Base-by-base conservation (phyloP, 2,113 vertebrate species). In the Aspiorhynchus laticeps region DNA sequence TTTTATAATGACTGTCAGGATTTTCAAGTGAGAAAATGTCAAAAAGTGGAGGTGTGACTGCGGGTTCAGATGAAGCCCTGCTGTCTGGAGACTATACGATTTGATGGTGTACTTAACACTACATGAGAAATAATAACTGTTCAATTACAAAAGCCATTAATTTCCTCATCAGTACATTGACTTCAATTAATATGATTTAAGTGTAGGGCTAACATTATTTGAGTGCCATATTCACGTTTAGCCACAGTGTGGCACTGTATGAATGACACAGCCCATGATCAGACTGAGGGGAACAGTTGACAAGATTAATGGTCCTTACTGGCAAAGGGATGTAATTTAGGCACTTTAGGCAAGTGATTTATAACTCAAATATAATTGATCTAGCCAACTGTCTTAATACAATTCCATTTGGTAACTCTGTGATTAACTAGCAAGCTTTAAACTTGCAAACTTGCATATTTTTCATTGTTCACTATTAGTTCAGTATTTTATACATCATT, bases 71-170 rank as follows among this genome's bases (percentile, higher is more conserved):
- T 43, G 59, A 36, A 82, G 63, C 48, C 36, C 71, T 74, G 21
- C 71, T 74, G 38, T 48, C 19, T 48, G 80, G 24, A 38, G 84
- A 88, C 80, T 76, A 87, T 91, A 91, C 87, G 89, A 87, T 90
- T 7, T 61, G 3, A 17, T 80, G 15, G 59, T 19, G 38, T 43
- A 33, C n/a, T 78, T 78, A 79, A 21, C 24, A 75, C 28, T 36
- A 67, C 85, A 87, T 91, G 79, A 19, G 61, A 56, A 77, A 41
- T 48, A 38, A 75, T 76, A 75, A 74, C 24, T 84, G 82, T 12
- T 46, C 63, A 46, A 85, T 81, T 61, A 76, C 19, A 21, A 80
- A 59, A 78, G 80, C 77, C 74, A 85, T 69, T 82, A 51, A 21
- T 88, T 21, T 71, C 12, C 17, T 71, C 15, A 73, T 84, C 21